Evolutionary conservation across 2,797 vertebrate genomes (phyloP).

Genomic region (Sebastes taczanowskii): DNA sequence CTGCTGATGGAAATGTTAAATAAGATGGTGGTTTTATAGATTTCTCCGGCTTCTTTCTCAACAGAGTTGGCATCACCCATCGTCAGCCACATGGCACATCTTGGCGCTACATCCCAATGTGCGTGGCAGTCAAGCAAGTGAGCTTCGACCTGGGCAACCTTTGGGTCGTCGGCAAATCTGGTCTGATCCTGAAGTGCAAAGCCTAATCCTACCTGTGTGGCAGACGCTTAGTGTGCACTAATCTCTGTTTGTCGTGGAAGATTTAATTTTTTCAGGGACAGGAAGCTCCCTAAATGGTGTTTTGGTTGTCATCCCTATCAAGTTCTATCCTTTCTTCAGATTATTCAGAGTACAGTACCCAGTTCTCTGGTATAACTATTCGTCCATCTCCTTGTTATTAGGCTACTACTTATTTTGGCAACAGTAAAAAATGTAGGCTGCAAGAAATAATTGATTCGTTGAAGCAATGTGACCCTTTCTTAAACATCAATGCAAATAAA

Average conservation of each 20-base stretch:
- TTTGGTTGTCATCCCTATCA: not conserved
- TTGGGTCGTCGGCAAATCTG: not conserved
- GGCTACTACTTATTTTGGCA: not conserved
- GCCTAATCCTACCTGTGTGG: not conserved
- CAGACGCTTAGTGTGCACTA: not conserved
- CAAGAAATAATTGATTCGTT: not conserved
- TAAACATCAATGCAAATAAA: not conserved
- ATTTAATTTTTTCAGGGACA: not conserved
- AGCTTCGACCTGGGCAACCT: not conserved
- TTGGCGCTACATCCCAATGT: not conserved
- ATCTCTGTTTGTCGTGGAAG: not conserved
- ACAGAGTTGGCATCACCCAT: not conserved
- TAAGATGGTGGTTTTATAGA: not conserved
- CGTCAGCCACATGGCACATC: not conserved
- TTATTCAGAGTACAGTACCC: not conserved
- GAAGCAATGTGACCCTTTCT: not conserved
- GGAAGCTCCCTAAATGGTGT: not conserved
- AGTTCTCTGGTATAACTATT: not conserved
- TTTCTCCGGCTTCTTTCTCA: not conserved
- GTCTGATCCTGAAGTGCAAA: fast-evolving
- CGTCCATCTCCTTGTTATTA: not conserved
- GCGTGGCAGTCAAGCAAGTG: not conserved
- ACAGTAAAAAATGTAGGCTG: not conserved
- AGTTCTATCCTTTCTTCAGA: not conserved
- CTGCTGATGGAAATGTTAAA: not conserved